Percentiles rank a stretch among this genome's conserved stretches.
Conservation (phyloP, 2,113 vertebrate genomes). For the Muntiacus muntjak region DNA sequence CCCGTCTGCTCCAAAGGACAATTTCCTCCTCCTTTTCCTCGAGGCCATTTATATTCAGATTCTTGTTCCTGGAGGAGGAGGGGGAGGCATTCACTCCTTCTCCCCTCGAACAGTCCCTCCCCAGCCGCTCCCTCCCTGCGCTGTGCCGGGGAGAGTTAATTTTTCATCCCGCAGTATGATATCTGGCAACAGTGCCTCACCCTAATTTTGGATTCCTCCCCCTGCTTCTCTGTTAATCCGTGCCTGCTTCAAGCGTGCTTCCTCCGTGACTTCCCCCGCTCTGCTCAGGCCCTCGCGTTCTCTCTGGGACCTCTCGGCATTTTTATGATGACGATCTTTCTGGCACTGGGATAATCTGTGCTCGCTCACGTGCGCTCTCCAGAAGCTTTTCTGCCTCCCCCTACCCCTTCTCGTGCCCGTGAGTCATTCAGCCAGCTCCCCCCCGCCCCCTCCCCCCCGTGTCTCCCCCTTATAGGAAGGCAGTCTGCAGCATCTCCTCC, state of each 20-base stretch:
- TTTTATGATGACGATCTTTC: neutral
- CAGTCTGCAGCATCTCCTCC: neutral
- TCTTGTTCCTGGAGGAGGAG: neutral
- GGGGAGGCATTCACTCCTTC: neutral
- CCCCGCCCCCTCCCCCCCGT: too few species aligned
- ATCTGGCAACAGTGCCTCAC: neutral
- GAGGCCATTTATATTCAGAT: neutral
- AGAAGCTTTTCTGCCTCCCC: neutral
- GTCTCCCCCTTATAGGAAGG: neutral
- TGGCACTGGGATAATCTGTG: neutral
- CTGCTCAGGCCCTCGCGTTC: neutral
- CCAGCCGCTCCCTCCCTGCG: fast-evolving
- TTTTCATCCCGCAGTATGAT: neutral
- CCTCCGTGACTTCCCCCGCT: neutral
- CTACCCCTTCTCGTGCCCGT: neutral
- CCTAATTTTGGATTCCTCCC: neutral
- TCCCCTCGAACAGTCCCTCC: neutral
- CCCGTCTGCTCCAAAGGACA: neutral
- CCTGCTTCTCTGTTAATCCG: neutral
- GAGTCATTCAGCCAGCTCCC: neutral
- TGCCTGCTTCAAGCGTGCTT: neutral
- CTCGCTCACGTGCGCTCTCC: fast-evolving
- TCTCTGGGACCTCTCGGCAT: neutral
- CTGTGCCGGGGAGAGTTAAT: neutral
- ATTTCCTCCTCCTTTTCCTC: neutral